Evolutionary conservation across 2,888 invertebrate species (phyloP).

Genomic region (Cataglyphis altisquamis): DNA sequence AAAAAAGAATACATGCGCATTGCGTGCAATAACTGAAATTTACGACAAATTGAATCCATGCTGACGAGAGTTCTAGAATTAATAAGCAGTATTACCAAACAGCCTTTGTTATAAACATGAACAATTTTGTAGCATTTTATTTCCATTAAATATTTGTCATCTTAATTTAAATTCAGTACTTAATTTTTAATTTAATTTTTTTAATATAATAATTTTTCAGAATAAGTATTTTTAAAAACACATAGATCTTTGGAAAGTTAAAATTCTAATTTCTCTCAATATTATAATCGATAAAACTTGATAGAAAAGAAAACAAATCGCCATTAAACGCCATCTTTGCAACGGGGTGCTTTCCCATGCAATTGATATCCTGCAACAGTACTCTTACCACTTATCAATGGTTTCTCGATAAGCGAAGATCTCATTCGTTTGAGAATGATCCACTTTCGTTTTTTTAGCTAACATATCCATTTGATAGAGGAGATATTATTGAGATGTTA

Average conservation of each 20-base stretch:
- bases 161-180: neutral
- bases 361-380: slow-evolving; percentile 21
- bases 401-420: slow-evolving; percentile 38
- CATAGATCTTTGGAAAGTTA: neutral
- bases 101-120: neutral
- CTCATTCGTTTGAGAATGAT: slow-evolving; percentile 13
- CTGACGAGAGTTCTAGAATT: slow-evolving; percentile 37
- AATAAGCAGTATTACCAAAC: slow-evolving; percentile 7
- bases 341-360: slow-evolving; percentile 23
- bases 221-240: neutral
- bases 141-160: neutral
- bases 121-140: neutral
- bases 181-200: slow-evolving; percentile 3
- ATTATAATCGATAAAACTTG: slow-evolving; percentile 8
- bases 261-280: neutral
- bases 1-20: slow-evolving; percentile 29
- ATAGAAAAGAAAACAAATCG: slow-evolving; percentile 3
- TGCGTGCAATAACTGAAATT: slow-evolving; percentile 31
- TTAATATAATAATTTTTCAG: neutral
- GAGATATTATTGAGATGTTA: slow-evolving; percentile 16
- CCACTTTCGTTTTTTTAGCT: slow-evolving; percentile 21
- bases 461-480: neutral
- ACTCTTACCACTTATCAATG: slow-evolving; percentile 5
- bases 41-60: slow-evolving; percentile 21
- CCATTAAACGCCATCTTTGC: slow-evolving; percentile 7